Conservation (phyloP, 2,797 vertebrate genomes). For the Acanthurus lineatus region DNA sequence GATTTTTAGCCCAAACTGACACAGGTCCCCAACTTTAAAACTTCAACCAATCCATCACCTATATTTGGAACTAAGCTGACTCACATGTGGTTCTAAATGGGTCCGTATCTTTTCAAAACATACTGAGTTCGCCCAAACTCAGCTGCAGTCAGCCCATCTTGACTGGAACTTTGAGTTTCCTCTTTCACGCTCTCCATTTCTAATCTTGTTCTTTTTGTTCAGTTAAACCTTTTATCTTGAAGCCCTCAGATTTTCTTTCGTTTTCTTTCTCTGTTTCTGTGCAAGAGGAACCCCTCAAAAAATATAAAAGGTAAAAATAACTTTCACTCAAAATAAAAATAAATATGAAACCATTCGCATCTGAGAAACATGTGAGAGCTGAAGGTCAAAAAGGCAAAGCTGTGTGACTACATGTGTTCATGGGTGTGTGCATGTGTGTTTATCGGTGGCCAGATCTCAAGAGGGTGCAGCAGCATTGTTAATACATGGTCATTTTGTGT, state of each 20-base stretch:
- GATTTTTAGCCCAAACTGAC: too few species aligned
- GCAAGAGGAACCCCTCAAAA: background rate
- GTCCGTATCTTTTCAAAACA: too few species aligned
- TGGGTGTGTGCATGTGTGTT: constrained; percentile 54
- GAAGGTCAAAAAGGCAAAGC: constrained; percentile 57
- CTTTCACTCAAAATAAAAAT: background rate
- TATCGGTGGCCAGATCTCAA: constrained; percentile 61
- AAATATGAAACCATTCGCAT: background rate
- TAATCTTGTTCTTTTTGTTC: too few species aligned
- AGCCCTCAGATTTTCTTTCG: background rate
- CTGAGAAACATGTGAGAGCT: background rate
- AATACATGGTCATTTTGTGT: constrained; percentile 43
- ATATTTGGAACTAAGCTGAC: too few species aligned
- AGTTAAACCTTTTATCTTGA: too few species aligned
- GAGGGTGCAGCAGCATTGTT: constrained; percentile 73
- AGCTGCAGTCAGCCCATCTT: too few species aligned
- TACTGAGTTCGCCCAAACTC: too few species aligned
- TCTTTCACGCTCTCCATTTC: too few species aligned
- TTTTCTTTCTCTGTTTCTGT: background rate
- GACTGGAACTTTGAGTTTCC: too few species aligned
- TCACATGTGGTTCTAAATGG: too few species aligned
- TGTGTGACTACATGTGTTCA: constrained; percentile 42
- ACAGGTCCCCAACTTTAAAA: background rate
- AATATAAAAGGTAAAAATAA: background rate
- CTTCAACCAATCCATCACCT: background rate